Evolutionary conservation across 2,797 vertebrate species (phyloP), one percentile per base, ranked within the genome.

Genomic region (Cirrhinus molitorella): DNA sequence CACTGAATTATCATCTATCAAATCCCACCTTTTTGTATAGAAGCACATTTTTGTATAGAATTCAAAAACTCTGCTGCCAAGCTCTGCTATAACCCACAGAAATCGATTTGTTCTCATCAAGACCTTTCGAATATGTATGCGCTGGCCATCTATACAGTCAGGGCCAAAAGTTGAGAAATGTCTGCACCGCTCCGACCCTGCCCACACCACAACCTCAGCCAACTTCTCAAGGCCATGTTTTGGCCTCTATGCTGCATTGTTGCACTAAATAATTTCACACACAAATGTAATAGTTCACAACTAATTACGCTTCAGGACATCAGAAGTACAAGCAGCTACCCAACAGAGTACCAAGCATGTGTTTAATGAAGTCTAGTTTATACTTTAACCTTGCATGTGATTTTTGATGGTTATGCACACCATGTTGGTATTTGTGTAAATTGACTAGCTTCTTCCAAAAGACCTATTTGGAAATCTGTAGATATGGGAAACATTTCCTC

Each of bases 91-190:
- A 76, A 59, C 82, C 57, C 76, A 79, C 53, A 89, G 82, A 83
- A 85, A 88, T 89, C 76, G 55, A 78, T 85, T 66, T 43, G 47
- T 85, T 74, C 83, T 81, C 84, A 82, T 55, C 9, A 75, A 88
- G 86, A 87, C 88, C 87, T 88, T 89, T 85, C 76, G 37, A 86
- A 87, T 68, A 86, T 82, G 78, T 75, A 86, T 85, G 75, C 25
- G 28, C 12, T 40, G 31, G 25, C 66, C 83, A 66, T 45, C 53
- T 55, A 79, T 21, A 80, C 31, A 51, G 83, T 66, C 53, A 65
- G 19, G 61, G 53, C 49, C 72, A 77, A 28, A 45, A 83, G 79
- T 71, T 65, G 51, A 55, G 67, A 86, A 79, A 79, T 72, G 31
- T 34, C 14, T 21, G 4, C 23, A 34, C 25, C 63, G 25, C n/a